Evolutionary conservation across 1,140 invertebrate genomes (phyloP).

Genomic region (Musca vetustissima): DNA sequence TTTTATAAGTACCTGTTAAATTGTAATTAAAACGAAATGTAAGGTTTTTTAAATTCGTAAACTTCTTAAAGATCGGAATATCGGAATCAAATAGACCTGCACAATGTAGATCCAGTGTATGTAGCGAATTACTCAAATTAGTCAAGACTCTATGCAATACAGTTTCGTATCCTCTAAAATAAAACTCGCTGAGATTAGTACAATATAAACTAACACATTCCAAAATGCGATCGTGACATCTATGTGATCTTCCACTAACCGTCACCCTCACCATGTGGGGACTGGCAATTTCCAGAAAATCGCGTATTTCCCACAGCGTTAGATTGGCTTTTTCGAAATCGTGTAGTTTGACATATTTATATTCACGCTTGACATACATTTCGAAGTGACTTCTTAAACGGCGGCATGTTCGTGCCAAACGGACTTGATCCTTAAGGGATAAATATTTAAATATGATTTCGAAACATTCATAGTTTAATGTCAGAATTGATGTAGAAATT

Average conservation of each 20-base stretch:
- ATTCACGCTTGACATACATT: slow-evolving; percentile 1
- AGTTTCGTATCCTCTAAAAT: neutral
- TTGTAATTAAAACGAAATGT: too few relatives aligned
- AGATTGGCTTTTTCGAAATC: slow-evolving; percentile 26
- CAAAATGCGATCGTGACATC: slow-evolving; percentile 31
- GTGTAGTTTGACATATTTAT: neutral
- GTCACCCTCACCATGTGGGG: slow-evolving; percentile 27
- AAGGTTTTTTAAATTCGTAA: too few relatives aligned
- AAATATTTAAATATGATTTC: slow-evolving; percentile 12
- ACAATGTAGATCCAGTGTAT: too few relatives aligned
- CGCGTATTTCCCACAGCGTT: slow-evolving; percentile 40
- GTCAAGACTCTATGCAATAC: slow-evolving; percentile 31
- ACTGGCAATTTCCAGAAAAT: slow-evolving; percentile 40
- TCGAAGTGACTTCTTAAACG: slow-evolving; percentile 5
- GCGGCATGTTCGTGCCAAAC: slow-evolving; percentile 13
- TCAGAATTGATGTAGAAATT: slow-evolving; percentile 20
- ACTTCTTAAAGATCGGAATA: too few relatives aligned
- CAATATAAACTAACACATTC: slow-evolving; percentile 33
- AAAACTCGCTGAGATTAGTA: slow-evolving; percentile 26
- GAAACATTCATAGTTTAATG: slow-evolving; percentile 25
- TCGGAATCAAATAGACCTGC: too few relatives aligned
- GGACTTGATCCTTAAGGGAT: neutral
- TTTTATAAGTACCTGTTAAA: too few relatives aligned
- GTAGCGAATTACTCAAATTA: too few relatives aligned
- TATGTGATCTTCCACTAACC: too few relatives aligned